These are phyloP conservation scores for Enteromius trimaculatus DNA, from an alignment of 2,797 vertebrate genomes.

Conservation along the genomic window DNA sequence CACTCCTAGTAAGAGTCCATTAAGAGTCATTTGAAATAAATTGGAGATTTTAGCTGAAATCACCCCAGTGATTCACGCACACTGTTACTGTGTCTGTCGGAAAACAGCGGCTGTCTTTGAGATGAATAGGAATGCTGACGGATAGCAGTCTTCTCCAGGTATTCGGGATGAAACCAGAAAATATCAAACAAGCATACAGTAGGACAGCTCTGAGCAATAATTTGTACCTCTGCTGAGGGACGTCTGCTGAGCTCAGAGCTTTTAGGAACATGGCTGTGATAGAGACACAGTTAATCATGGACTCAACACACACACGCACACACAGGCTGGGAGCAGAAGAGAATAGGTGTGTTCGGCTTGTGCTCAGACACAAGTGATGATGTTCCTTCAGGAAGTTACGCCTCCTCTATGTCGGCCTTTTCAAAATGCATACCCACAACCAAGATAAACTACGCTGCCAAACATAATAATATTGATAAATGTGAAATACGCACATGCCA, in stretches of 20 bases:
- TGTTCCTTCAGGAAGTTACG: conserved; percentile 13
- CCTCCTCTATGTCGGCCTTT: neutral
- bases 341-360: neutral
- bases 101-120: neutral
- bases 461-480: conserved; percentile 45
- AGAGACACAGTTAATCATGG: neutral
- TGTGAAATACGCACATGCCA: conserved; percentile 13
- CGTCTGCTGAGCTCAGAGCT: neutral
- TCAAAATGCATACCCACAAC: conserved; percentile 29
- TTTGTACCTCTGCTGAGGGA: neutral
- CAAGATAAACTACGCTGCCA: conserved; percentile 28
- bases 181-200: neutral
- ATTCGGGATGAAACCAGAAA: neutral
- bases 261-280: neutral
- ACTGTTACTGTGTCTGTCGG: neutral
- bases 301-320: neutral
- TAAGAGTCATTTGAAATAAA: neutral
- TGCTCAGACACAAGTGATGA: neutral
- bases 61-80: neutral
- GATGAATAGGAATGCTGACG: neutral
- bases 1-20: neutral
- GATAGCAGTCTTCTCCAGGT: neutral
- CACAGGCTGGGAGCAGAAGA: neutral
- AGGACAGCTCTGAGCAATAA: neutral
- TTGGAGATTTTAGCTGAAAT: neutral